A percentile compares a stretch with the other conserved stretches of the same genome.
phyloP scores from a whole-genome alignment of 2,113 vertebrate species.

The Notarius lentiginosus region DNA sequence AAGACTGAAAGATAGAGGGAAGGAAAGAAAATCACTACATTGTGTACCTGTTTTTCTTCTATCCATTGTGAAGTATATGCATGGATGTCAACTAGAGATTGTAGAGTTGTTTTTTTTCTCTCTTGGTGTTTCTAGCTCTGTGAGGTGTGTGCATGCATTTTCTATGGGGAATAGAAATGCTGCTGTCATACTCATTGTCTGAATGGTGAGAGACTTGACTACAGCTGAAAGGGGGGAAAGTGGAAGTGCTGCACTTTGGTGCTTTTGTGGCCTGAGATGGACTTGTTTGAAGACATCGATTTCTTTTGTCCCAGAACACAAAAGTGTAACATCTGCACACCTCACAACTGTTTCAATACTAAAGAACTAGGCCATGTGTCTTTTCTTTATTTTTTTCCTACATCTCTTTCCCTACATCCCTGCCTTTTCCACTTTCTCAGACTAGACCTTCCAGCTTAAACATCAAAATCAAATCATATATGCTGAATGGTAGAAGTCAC shows the following conservation, averaged over 20 bases:
- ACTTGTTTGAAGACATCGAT: slow-evolving; percentile 52
- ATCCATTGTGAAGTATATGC: slow-evolving; percentile 17
- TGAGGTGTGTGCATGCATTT: slow-evolving; percentile 28
- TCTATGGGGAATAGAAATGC: slow-evolving; percentile 37
- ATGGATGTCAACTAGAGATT: slow-evolving; percentile 27
- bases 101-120: slow-evolving; percentile 14
- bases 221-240: slow-evolving; percentile 22
- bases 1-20: not conserved
- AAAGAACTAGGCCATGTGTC: slow-evolving; percentile 35
- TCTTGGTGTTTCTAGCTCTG: slow-evolving; percentile 20
- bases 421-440: not conserved
- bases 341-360: slow-evolving; percentile 32
- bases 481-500: not conserved
- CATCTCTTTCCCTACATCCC: not conserved
- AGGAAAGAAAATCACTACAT: not conserved
- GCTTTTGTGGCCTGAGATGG: slow-evolving; percentile 44
- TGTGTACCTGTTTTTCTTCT: slow-evolving; percentile 2
- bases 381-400: slow-evolving; percentile 8
- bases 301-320: slow-evolving; percentile 52
- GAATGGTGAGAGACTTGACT: slow-evolving; percentile 21
- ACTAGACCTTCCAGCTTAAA: not conserved
- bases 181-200: slow-evolving; percentile 20
- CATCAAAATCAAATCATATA: not conserved
- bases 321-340: slow-evolving; percentile 44
- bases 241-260: slow-evolving; percentile 35